Conservation (phyloP, 2,888 invertebrate genomes). For the Bombylius discolor region DNA sequence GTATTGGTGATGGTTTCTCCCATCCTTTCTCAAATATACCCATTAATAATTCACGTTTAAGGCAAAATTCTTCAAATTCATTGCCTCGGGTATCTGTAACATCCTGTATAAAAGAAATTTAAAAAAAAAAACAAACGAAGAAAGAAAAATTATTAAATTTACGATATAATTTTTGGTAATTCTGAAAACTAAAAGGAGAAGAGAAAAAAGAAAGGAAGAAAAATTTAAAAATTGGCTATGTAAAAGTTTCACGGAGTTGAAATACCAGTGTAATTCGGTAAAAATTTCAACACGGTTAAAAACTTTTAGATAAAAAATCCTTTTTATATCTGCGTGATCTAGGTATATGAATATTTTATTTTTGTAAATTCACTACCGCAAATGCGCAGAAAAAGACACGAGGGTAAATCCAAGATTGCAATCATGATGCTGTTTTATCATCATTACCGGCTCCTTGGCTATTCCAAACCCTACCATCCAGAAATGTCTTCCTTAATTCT, state of each 20-base stretch:
- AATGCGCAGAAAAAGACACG: too few species aligned
- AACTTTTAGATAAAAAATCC: not conserved
- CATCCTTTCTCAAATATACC: slow-evolving; percentile 99
- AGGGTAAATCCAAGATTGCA: too few species aligned
- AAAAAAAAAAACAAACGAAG: too few species aligned
- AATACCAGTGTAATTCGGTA: not conserved
- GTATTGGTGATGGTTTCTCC: slow-evolving; percentile 99
- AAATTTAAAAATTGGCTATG: not conserved
- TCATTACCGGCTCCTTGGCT: too few species aligned
- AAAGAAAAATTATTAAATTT: not conserved
- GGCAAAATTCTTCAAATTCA: slow-evolving; percentile 98
- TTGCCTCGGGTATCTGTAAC: slow-evolving; percentile 98
- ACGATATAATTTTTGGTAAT: not conserved
- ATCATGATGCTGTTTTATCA: too few species aligned
- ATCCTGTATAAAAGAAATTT: slow-evolving; percentile 51
- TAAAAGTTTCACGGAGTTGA: not conserved
- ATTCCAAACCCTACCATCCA: too few species aligned
- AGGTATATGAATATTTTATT: too few species aligned
- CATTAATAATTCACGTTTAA: slow-evolving; percentile 94
- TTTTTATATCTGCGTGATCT: not conserved
- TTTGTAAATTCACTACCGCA: too few species aligned
- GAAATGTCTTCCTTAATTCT: too few species aligned
- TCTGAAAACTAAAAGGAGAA: not conserved
- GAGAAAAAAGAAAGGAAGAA: not conserved
- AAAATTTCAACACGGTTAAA: not conserved